phyloP scores from a whole-genome alignment of 2,113 vertebrate species.

The Oreochromis niloticus region DNA sequence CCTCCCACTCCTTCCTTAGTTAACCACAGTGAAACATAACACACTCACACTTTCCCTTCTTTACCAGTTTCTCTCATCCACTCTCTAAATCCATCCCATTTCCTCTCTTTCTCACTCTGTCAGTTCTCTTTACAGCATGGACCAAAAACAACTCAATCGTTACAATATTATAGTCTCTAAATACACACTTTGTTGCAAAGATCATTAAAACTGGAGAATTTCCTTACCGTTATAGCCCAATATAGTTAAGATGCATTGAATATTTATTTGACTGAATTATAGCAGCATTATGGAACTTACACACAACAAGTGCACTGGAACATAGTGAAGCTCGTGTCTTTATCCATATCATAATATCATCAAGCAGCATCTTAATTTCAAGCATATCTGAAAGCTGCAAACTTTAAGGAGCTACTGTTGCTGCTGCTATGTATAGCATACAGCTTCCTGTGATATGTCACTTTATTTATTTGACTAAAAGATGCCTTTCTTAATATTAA shows the following conservation, averaged over 20 bases:
- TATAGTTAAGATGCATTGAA: neutral
- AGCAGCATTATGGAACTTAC: neutral
- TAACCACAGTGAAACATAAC: neutral
- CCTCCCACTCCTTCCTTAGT: neutral
- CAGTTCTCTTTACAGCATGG: constrained; percentile 22
- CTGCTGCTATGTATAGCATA: neutral
- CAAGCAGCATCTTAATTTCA: neutral
- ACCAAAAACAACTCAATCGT: constrained; percentile 31
- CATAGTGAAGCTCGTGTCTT: neutral
- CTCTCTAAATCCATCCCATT: neutral
- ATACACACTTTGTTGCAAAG: neutral
- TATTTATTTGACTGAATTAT: neutral
- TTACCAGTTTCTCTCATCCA: neutral
- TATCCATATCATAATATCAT: neutral
- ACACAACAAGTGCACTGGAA: neutral
- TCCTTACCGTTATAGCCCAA: neutral
- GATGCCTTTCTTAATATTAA: constrained; percentile 1
- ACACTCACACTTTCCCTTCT: neutral
- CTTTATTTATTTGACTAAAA: neutral
- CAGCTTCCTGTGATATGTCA: neutral
- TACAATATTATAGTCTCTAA: neutral
- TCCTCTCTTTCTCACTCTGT: neutral
- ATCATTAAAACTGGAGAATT: neutral
- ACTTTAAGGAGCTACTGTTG: neutral
- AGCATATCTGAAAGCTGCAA: neutral